Base-by-base conservation (phyloP, 2,888 invertebrate genomes). In the Thelaira solivaga region DNA sequence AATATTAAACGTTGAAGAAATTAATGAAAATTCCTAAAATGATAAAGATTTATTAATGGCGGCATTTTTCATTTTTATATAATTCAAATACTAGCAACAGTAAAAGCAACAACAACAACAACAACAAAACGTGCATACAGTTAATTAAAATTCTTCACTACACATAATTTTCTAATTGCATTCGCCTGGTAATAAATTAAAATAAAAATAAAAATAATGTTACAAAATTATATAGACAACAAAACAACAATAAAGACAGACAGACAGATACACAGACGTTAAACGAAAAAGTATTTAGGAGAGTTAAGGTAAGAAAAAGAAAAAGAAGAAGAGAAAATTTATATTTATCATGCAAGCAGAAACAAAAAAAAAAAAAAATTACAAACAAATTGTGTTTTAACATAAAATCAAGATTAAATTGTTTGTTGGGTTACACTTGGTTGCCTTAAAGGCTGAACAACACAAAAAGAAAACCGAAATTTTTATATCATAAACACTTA, bases 341-440 rank as follows among this genome's bases (percentile, higher is more conserved):
- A 2, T 39, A 45, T 34, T 53, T 34, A 43, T 8, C 13, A 11
- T 16, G 2, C 4, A 0, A 0, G 2, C 26, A n/a, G 6, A 16
- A 24, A 39, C 1, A 39, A 71, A 24, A 51, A 10, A n/a, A n/a
- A n/a, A n/a, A n/a, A n/a, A n/a, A n/a, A n/a, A n/a, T n/a, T n/a
- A n/a, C 34, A 26, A 34, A 24, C 3, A 31, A 68, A 55, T 11
- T 22, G 34, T 13, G 1, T 1, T 22, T 39, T 7, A 59, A 8
- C 16, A 31, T 2, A 34, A 74, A 59, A 34, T 43, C n/a, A 49
- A 59, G 26, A 59, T 65, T 13, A 59, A 74, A 53, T 45, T 59
- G 67, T 67, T 74, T 39, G 59, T 53, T 74, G 67, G 67, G 65
- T 53, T 74, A 47, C 45, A 61, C 59, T 43, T 51, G 73, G 59